Conservation (phyloP, 2,797 vertebrate species). For the Pangasius mekongensis region DNA sequence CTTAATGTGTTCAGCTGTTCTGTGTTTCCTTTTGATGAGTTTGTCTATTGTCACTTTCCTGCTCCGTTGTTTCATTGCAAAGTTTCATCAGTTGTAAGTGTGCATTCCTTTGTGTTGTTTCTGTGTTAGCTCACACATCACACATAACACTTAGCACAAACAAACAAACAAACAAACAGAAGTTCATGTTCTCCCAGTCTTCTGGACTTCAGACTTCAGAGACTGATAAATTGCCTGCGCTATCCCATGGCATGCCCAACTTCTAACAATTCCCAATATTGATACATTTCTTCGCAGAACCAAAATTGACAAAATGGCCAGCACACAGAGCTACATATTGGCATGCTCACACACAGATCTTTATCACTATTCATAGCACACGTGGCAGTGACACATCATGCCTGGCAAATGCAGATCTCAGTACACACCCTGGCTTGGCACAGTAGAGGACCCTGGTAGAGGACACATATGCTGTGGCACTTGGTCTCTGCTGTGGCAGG, state of each 20-base stretch:
- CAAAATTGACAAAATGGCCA: not conserved
- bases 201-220: not conserved
- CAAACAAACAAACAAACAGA: not conserved
- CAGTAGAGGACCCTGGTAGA: not conserved
- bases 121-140: not conserved
- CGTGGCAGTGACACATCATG: not conserved
- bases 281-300: not conserved
- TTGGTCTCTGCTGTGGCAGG: not conserved
- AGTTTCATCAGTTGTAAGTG: not conserved
- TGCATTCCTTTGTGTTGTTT: not conserved
- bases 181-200: not conserved
- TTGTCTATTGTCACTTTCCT: not conserved
- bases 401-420: not conserved
- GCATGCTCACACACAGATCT: not conserved
- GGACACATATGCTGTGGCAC: constrained; percentile 22
- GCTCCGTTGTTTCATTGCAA: not conserved
- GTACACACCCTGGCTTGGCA: constrained; percentile 2
- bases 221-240: not conserved
- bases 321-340: not conserved
- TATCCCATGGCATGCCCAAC: not conserved
- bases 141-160: not conserved
- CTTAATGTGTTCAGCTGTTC: not conserved
- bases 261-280: not conserved
- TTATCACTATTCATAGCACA: not conserved
- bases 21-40: not conserved